Evolutionary conservation across 2,888 invertebrate genomes (phyloP).

Genomic region (Asteroscopus sphinx): DNA sequence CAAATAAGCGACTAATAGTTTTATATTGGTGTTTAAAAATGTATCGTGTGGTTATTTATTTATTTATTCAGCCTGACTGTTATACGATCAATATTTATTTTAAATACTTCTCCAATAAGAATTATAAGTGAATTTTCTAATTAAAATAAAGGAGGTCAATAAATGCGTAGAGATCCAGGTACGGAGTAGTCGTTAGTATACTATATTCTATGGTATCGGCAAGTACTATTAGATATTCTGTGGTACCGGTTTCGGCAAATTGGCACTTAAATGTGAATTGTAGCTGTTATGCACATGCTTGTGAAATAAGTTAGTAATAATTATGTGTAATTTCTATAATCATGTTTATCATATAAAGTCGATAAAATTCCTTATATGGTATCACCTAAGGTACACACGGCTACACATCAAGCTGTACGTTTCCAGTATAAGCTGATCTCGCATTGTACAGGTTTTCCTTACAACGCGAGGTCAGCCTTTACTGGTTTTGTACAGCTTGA

Average conservation of each 20-base stretch:
- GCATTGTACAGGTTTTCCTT: too few species aligned
- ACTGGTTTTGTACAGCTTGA: too few species aligned
- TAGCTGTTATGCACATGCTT: slow-evolving; percentile 15
- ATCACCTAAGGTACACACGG: too few species aligned
- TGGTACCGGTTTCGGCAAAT: slow-evolving; percentile 12
- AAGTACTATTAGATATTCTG: too few species aligned
- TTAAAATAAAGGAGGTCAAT: slow-evolving; percentile 15
- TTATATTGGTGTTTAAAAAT: slow-evolving; percentile 34
- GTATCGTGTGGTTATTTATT: neutral
- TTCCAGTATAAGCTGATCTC: too few species aligned
- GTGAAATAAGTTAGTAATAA: slow-evolving; percentile 36
- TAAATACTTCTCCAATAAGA: neutral
- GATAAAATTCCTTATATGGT: slow-evolving; percentile 42
- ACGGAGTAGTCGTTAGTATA: too few species aligned
- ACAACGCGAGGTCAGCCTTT: too few species aligned
- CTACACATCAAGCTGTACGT: too few species aligned
- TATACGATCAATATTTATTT: neutral
- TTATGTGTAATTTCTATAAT: slow-evolving; percentile 33
- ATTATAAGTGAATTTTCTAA: neutral
- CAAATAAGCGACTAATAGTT: slow-evolving; percentile 24
- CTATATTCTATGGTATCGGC: too few species aligned
- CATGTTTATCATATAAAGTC: slow-evolving; percentile 13
- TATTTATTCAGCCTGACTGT: neutral
- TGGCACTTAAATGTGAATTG: slow-evolving; percentile 3
- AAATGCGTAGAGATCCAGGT: neutral